phyloP scores from a whole-genome alignment of 2,797 vertebrate genomes.

The Cirrhinus molitorella region DNA sequence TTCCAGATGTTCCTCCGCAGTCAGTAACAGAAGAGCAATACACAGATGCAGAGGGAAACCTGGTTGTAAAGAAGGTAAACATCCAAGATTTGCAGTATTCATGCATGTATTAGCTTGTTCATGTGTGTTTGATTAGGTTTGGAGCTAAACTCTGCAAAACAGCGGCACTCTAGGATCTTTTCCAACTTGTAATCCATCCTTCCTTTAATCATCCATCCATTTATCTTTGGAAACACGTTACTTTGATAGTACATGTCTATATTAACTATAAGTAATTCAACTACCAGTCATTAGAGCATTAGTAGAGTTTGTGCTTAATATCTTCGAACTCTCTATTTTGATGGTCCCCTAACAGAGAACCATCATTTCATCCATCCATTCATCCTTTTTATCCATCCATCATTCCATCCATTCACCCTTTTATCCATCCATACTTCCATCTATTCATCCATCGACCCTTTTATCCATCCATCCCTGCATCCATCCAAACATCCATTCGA shows the following conservation, averaged over 20 bases:
- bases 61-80: slow-evolving; percentile 89
- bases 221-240: neutral
- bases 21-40: slow-evolving; percentile 89
- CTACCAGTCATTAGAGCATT: neutral
- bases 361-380: neutral
- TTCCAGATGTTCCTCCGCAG: slow-evolving; percentile 85
- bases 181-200: neutral
- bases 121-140: too few species aligned
- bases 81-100: neutral
- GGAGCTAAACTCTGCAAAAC: too few species aligned
- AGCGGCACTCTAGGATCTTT: too few species aligned
- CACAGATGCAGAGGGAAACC: slow-evolving; percentile 86
- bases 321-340: neutral
- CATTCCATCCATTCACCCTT: neutral
- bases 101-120: too few species aligned
- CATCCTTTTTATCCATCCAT: too few species aligned
- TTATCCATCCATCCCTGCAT: neutral
- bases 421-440: neutral
- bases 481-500: too few species aligned
- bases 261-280: neutral
- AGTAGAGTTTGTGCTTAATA: too few species aligned
- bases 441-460: fast-evolving
- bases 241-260: neutral
- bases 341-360: neutral
- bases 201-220: neutral